phyloP scores from a whole-genome alignment of 2,113 vertebrate genomes.

The Benitochromis conjunctus region DNA sequence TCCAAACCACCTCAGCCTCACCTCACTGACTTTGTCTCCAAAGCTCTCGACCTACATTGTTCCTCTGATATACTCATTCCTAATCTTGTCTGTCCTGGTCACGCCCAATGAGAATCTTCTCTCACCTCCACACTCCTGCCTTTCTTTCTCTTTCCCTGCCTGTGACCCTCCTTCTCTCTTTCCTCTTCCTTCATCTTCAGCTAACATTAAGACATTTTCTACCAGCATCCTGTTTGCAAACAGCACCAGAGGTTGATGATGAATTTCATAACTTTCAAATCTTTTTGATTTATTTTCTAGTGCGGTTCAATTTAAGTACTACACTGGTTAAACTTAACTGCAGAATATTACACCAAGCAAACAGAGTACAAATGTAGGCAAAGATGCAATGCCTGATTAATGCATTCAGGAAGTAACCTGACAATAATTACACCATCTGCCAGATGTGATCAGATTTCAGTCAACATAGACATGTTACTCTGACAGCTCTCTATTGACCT shows the following conservation, averaged over 20 bases:
- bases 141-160: too few species aligned
- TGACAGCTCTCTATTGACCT: neutral
- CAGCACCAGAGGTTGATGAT: neutral
- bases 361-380: neutral
- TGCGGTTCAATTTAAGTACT: neutral
- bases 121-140: too few species aligned
- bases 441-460: neutral
- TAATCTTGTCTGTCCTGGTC: too few species aligned
- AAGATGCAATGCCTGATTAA: neutral
- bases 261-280: neutral
- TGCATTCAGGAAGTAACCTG: neutral
- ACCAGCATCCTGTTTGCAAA: neutral
- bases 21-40: too few species aligned
- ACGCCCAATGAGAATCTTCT: too few species aligned
- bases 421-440: neutral
- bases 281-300: neutral
- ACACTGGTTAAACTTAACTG: neutral
- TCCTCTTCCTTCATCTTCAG: too few species aligned
- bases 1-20: too few species aligned
- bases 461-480: neutral
- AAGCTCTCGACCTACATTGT: too few species aligned
- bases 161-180: too few species aligned
- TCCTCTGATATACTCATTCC: too few species aligned
- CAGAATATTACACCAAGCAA: neutral
- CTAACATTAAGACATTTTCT: too few species aligned